Conservation (phyloP, 2,797 vertebrate species). For the Chaetodon trifasciatus region DNA sequence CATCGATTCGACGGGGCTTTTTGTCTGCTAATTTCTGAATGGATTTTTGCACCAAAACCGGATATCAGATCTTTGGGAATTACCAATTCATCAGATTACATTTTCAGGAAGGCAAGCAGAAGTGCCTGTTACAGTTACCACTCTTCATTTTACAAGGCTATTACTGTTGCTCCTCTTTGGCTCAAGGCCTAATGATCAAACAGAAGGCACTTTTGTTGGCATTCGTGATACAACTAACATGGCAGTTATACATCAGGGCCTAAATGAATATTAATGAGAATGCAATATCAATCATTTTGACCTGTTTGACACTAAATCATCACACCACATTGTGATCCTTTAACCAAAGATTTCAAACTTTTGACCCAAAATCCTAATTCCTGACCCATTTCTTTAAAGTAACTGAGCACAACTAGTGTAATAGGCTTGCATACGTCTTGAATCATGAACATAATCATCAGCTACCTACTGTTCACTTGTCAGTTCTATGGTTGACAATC, state of each 20-base stretch:
- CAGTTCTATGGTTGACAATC: conserved; percentile 28
- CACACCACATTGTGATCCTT: conserved; percentile 32
- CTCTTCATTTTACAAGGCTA: conserved; percentile 76
- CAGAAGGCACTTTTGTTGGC: conserved; percentile 89
- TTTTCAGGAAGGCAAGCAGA: conserved; percentile 73
- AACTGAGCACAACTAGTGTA: conserved; percentile 45
- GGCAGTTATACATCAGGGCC: conserved; percentile 76
- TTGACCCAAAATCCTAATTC: conserved; percentile 41
- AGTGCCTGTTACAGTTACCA: conserved; percentile 67
- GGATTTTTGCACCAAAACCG: conserved; percentile 48
- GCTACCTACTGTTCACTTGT: conserved; percentile 29
- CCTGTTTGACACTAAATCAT: conserved; percentile 41
- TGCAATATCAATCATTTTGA: conserved; percentile 35
- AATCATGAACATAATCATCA: conserved; percentile 21
- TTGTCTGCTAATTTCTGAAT: conserved; percentile 57
- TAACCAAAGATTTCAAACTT: conserved; percentile 32
- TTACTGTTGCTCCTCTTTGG: conserved; percentile 80
- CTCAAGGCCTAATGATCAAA: conserved; percentile 84
- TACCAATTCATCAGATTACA: conserved; percentile 71
- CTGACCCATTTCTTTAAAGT: conserved; percentile 40
- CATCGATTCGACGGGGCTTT: conserved; percentile 61
- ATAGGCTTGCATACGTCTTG: conserved; percentile 45
- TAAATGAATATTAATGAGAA: conserved; percentile 63
- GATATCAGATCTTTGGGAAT: conserved; percentile 68
- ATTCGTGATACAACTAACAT: conserved; percentile 80